Percentiles rank a stretch among this genome's conserved stretches.
phyloP scores from a whole-genome alignment of 2,113 vertebrate species.

The Bufo gargarizans region DNA sequence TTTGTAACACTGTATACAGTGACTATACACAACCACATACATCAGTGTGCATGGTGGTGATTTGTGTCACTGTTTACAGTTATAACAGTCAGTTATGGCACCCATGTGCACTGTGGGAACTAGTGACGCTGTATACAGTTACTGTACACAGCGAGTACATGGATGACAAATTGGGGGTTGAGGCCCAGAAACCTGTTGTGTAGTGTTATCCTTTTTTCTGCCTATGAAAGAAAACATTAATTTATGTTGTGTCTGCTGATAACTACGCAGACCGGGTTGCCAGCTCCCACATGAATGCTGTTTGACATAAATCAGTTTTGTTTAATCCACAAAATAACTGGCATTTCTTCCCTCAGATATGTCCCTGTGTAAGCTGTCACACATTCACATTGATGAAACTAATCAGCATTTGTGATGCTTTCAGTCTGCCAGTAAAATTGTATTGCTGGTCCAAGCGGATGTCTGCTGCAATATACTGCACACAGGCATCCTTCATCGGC shows the following conservation, averaged over 20 bases:
- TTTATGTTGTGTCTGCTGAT: conserved; percentile 31
- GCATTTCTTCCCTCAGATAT: conserved; percentile 2
- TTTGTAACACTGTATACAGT: background rate
- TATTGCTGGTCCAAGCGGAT: conserved; percentile 16
- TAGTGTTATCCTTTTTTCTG: background rate
- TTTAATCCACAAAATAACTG: conserved; percentile 38
- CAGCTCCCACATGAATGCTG: conserved; percentile 4
- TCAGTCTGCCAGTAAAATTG: conserved; percentile 26
- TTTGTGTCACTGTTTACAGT: background rate
- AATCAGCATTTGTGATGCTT: conserved; percentile 42
- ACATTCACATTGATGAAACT: conserved; percentile 40
- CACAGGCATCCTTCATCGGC: too few relatives aligned
- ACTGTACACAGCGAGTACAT: background rate
- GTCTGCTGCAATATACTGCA: background rate
- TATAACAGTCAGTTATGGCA: background rate
- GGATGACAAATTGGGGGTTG: background rate
- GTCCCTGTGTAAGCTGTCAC: conserved; percentile 38
- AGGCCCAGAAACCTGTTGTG: background rate
- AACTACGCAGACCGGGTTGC: background rate
- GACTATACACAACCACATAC: background rate
- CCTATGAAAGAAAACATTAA: background rate
- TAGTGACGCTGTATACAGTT: background rate
- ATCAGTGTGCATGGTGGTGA: too few relatives aligned
- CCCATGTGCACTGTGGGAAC: too few relatives aligned
- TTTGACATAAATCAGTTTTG: conserved; percentile 45